Conservation (phyloP, 2,113 vertebrate species). For the Carassius auratus region DNA sequence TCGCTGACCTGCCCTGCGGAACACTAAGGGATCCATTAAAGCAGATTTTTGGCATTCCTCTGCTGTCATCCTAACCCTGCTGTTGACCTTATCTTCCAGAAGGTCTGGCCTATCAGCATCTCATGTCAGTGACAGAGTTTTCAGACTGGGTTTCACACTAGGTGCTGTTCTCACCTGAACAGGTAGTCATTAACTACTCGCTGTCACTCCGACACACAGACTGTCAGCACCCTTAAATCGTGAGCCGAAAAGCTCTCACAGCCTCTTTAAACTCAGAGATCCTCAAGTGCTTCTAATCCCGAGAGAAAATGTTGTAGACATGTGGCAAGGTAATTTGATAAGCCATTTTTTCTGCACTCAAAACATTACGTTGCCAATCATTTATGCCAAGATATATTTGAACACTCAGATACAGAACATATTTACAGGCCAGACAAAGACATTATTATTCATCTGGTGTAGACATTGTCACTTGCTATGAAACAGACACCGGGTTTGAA, state of each 20-base stretch:
- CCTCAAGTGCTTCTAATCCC: constrained; percentile 61
- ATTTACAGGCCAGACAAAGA: constrained; percentile 35
- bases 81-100: constrained; percentile 79
- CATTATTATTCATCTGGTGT: constrained; percentile 19
- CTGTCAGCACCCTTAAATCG: constrained; percentile 61
- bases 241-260: constrained; percentile 64
- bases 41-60: constrained; percentile 76
- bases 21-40: constrained; percentile 68
- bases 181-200: constrained; percentile 73
- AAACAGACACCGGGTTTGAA: constrained; percentile 34
- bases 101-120: constrained; percentile 61
- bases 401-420: constrained; percentile 15
- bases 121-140: constrained; percentile 72
- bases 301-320: constrained; percentile 57
- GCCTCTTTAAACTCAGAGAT: constrained; percentile 49
- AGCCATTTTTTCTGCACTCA: constrained; percentile 19
- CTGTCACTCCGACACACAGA: constrained; percentile 58
- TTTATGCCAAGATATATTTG: not conserved
- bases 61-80: constrained; percentile 68
- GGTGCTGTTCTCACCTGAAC: constrained; percentile 65
- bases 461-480: constrained; percentile 18
- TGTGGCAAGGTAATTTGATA: constrained; percentile 59
- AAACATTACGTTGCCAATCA: constrained; percentile 29
- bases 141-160: constrained; percentile 72
- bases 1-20: constrained; percentile 73